phyloP scores from a whole-genome alignment of 2,113 vertebrate genomes.

The Euleptes europaea region DNA sequence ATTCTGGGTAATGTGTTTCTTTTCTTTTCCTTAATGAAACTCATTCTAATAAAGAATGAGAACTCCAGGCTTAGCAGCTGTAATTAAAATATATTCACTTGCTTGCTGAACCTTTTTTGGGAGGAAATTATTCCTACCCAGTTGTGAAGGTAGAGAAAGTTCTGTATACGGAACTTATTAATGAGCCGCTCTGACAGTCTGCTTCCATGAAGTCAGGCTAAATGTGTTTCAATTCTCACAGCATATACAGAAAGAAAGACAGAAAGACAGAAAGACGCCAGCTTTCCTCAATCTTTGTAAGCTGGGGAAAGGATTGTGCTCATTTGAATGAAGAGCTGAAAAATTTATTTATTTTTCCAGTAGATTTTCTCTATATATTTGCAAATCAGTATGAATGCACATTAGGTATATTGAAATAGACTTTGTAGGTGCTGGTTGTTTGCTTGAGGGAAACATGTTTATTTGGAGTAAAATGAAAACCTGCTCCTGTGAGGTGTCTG shows the following conservation, averaged over 20 bases:
- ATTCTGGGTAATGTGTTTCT: background rate
- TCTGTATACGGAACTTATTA: conserved; percentile 12
- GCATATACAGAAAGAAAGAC: conserved; percentile 38
- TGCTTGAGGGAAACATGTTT: conserved; percentile 47
- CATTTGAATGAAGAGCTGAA: conserved; percentile 40
- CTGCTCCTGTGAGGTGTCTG: conserved; percentile 11
- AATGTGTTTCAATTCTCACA: conserved; percentile 3
- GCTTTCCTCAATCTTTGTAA: conserved; percentile 37
- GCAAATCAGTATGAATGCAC: conserved; percentile 37
- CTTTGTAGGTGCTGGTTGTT: conserved; percentile 23
- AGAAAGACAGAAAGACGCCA: too few species aligned
- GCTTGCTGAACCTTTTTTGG: conserved; percentile 16
- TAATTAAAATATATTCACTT: conserved; percentile 20
- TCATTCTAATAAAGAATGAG: background rate
- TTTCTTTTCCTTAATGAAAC: background rate
- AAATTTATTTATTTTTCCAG: conserved; percentile 35
- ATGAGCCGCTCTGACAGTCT: conserved; percentile 13
- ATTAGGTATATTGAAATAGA: conserved; percentile 26
- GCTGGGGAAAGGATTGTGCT: conserved; percentile 16
- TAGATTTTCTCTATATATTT: conserved; percentile 38
- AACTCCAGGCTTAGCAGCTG: background rate
- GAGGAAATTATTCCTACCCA: background rate
- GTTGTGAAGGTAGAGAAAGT: background rate
- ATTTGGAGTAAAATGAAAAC: conserved; percentile 37
- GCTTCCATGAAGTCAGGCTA: conserved; percentile 12